Evolutionary conservation across 2,113 vertebrate genomes (phyloP).

Genomic region (Cynocephalus volans): DNA sequence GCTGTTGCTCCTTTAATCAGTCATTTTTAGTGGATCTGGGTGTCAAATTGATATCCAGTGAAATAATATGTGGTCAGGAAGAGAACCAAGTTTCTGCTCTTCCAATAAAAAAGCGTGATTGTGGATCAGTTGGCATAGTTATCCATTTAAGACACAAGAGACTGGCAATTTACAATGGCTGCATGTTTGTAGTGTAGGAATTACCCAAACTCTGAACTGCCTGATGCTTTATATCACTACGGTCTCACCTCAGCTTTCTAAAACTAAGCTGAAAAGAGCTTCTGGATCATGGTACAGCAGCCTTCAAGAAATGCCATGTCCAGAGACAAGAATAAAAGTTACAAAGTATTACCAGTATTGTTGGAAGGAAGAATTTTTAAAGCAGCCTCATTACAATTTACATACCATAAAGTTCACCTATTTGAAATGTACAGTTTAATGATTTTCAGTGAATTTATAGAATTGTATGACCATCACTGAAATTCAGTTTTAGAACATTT

Average conservation of each 20-base stretch:
- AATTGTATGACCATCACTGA: background rate
- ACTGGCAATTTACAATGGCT: background rate
- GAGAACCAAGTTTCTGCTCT: background rate
- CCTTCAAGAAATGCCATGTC: background rate
- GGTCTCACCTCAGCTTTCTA: background rate
- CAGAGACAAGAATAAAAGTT: background rate
- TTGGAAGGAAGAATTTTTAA: background rate
- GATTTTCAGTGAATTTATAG: background rate
- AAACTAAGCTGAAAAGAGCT: background rate
- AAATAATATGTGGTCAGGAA: background rate
- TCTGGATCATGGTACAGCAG: background rate
- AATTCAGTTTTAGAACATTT: background rate
- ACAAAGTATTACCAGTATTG: background rate
- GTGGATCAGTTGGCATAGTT: fast-evolving
- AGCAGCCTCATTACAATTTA: background rate
- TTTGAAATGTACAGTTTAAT: background rate
- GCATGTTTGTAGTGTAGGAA: background rate
- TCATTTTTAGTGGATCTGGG: background rate
- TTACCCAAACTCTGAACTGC: background rate
- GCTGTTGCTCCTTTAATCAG: background rate
- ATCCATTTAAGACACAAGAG: background rate
- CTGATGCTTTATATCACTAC: background rate
- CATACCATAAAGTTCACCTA: background rate
- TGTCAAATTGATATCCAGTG: background rate
- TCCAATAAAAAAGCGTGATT: background rate